phyloP scores from a whole-genome alignment of 2,113 vertebrate genomes.

The Anoplopoma fimbria region DNA sequence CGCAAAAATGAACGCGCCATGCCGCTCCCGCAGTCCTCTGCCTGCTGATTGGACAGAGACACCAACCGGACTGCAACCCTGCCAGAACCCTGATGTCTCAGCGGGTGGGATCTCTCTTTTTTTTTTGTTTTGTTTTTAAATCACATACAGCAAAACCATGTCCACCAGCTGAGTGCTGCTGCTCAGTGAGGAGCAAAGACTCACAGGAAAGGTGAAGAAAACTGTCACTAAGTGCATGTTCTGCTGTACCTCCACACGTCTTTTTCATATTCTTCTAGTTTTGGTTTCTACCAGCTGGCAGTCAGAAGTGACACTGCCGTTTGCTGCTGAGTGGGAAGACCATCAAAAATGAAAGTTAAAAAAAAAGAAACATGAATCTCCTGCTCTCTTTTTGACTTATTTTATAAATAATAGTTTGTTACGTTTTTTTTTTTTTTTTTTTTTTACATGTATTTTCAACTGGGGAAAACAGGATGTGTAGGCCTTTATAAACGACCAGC shows the following conservation, averaged over 20 bases:
- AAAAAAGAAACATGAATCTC: constrained; percentile 15
- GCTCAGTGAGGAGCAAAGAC: constrained; percentile 45
- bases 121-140: background rate
- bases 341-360: constrained; percentile 42
- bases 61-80: constrained; percentile 44
- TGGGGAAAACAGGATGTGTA: constrained; percentile 47
- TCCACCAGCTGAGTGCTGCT: constrained; percentile 25
- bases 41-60: constrained; percentile 89
- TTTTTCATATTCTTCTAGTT: constrained; percentile 60
- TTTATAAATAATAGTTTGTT: constrained; percentile 78
- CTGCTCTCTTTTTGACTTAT: constrained; percentile 62
- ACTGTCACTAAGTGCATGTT: constrained; percentile 78
- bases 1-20: constrained; percentile 93
- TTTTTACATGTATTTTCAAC: constrained; percentile 78
- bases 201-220: constrained; percentile 33
- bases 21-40: constrained; percentile 96
- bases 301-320: constrained; percentile 62
- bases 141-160: constrained; percentile 25
- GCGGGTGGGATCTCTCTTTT: background rate
- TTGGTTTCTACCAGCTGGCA: constrained; percentile 71
- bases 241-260: constrained; percentile 90
- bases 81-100: constrained; percentile 43
- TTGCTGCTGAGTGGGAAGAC: constrained; percentile 78
- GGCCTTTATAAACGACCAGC: constrained; percentile 64
- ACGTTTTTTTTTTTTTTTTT: constrained; percentile 81